phyloP scores from a whole-genome alignment of 2,113 vertebrate genomes.

The Poeciliopsis prolifica region DNA sequence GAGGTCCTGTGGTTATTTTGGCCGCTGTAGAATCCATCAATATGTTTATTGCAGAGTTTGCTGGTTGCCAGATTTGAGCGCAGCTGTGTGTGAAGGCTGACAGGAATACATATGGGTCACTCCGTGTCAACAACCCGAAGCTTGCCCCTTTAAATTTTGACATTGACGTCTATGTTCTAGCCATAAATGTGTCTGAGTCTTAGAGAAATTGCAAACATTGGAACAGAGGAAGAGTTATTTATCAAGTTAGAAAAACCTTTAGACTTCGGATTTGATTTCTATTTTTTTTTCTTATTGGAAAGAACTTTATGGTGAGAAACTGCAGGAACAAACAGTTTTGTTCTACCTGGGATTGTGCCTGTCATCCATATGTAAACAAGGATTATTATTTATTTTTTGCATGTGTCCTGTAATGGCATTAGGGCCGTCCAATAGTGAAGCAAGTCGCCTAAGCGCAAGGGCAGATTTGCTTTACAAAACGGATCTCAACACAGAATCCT shows the following conservation, averaged over 20 bases:
- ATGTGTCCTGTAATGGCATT: too few species aligned
- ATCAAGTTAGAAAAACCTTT: not conserved
- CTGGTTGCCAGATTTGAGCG: not conserved
- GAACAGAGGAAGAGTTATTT: not conserved
- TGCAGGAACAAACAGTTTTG: not conserved
- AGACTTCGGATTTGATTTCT: not conserved
- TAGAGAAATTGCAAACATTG: not conserved
- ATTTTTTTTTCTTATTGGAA: not conserved
- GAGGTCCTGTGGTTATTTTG: not conserved
- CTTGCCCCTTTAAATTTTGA: not conserved
- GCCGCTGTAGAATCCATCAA: not conserved
- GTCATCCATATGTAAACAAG: not conserved
- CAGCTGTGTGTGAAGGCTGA: conserved; percentile 4
- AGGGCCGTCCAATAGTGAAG: too few species aligned
- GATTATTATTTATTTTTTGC: too few species aligned
- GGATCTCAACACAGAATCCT: too few species aligned
- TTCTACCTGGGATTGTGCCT: not conserved
- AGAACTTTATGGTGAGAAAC: not conserved
- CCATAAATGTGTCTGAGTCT: not conserved
- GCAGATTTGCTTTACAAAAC: too few species aligned
- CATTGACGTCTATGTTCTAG: not conserved
- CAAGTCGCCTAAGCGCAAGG: too few species aligned
- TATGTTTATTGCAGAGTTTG: not conserved
- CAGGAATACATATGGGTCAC: not conserved
- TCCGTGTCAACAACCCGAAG: not conserved